These are phyloP conservation scores for Gymnorhina tibicen DNA, from an alignment of 2,113 vertebrate genomes.

Conservation along the genomic window DNA sequence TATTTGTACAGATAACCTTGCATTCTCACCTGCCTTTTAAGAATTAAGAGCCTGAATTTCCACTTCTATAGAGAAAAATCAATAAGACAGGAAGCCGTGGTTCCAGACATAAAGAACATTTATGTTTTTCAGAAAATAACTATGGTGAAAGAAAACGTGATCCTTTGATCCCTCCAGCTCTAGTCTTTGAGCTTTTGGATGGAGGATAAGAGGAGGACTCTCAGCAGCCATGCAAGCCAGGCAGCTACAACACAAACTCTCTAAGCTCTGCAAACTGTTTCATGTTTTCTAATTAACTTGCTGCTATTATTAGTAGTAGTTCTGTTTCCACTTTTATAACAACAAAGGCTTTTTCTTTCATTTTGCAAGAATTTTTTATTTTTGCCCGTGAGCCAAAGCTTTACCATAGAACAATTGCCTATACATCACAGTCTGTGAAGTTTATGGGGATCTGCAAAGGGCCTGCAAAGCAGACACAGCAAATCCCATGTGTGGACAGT, in stretches of 20 bases:
- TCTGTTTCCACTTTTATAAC: constrained; percentile 8
- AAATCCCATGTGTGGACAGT: not conserved
- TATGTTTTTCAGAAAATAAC: not conserved
- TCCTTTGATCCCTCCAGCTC: not conserved
- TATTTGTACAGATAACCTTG: not conserved
- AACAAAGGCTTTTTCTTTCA: constrained; percentile 19
- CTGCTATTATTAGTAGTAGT: not conserved
- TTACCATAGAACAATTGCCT: not conserved
- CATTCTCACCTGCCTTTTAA: not conserved
- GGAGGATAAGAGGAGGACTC: not conserved
- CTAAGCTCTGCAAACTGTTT: not conserved
- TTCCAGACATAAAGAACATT: not conserved
- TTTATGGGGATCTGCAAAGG: not conserved
- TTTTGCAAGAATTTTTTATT: not conserved
- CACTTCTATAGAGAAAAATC: not conserved
- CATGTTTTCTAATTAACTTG: constrained; percentile 10
- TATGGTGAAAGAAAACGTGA: not conserved
- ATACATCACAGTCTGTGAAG: not conserved
- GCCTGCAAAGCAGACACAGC: not conserved
- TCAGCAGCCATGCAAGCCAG: not conserved
- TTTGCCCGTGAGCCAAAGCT: not conserved
- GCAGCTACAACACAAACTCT: not conserved
- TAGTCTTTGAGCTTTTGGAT: not conserved
- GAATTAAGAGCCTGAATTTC: not conserved
- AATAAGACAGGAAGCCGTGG: not conserved